Evolutionary conservation across 2,113 vertebrate species (phyloP).

Genomic region (Hippocampus abdominalis): DNA sequence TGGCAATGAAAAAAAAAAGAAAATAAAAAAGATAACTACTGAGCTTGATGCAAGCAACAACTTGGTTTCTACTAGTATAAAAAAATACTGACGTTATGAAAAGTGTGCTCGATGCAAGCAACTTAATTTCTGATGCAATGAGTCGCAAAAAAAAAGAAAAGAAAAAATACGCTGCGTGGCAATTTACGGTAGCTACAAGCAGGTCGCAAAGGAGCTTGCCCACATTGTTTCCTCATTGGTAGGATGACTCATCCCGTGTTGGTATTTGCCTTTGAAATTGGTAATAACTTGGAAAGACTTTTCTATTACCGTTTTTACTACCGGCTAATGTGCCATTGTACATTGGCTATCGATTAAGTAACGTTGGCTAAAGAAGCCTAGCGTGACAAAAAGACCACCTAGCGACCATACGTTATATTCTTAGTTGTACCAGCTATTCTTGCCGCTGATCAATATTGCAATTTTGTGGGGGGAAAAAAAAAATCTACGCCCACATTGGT

Average conservation of each 20-base stretch:
- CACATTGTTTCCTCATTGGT: not conserved
- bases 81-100: not conserved
- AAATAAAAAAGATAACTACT: not conserved
- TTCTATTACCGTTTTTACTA: not conserved
- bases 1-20: not conserved
- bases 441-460: not conserved
- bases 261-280: not conserved
- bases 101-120: not conserved
- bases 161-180: not conserved
- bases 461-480: not conserved
- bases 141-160: not conserved
- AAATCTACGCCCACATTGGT: not conserved
- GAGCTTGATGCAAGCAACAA: not conserved
- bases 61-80: not conserved
- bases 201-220: not conserved
- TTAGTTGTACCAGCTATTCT: not conserved
- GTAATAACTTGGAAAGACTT: not conserved
- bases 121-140: not conserved
- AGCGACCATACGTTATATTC: too few relatives aligned
- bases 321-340: not conserved
- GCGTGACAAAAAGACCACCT: not conserved
- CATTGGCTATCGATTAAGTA: not conserved
- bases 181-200: not conserved
- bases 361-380: not conserved
- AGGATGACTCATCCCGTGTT: not conserved